A percentile compares a stretch with the other conserved stretches of the same genome.
These are phyloP conservation scores for Tiliqua scincoides DNA, from an alignment of 2,113 vertebrate genomes.

Conservation along the genomic window DNA sequence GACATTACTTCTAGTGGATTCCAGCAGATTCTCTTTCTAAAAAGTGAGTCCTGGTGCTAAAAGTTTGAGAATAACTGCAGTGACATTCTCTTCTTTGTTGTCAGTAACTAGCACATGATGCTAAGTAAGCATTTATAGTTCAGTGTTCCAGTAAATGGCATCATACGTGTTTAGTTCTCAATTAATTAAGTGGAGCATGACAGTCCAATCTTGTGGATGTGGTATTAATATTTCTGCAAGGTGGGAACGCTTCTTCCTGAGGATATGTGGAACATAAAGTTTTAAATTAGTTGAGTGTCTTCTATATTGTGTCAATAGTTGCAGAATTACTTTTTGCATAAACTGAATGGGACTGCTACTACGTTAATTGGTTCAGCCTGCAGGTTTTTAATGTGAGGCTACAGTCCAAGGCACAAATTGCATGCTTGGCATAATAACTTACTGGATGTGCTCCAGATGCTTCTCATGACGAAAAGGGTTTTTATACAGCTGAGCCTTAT, in stretches of 20 bases:
- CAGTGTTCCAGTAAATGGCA: neutral
- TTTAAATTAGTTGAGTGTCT: neutral
- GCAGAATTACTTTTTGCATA: neutral
- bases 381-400: neutral
- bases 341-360: neutral
- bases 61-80: neutral
- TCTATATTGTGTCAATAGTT: neutral
- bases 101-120: neutral
- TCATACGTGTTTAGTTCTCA: neutral
- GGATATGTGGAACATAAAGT: neutral
- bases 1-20: too few species aligned
- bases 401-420: neutral
- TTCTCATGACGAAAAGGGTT: neutral
- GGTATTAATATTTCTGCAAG: neutral
- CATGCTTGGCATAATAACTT: conserved; percentile 8
- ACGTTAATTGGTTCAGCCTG: neutral
- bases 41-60: too few species aligned
- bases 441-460: neutral
- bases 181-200: neutral
- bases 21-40: too few species aligned
- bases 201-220: neutral
- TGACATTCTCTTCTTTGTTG: neutral
- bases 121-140: neutral
- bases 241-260: neutral
- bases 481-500: neutral